Evolutionary conservation across 2,888 invertebrate species (phyloP), one percentile per base, ranked within the genome.

Genomic region (Caenorhabditis drosophilae): DNA sequence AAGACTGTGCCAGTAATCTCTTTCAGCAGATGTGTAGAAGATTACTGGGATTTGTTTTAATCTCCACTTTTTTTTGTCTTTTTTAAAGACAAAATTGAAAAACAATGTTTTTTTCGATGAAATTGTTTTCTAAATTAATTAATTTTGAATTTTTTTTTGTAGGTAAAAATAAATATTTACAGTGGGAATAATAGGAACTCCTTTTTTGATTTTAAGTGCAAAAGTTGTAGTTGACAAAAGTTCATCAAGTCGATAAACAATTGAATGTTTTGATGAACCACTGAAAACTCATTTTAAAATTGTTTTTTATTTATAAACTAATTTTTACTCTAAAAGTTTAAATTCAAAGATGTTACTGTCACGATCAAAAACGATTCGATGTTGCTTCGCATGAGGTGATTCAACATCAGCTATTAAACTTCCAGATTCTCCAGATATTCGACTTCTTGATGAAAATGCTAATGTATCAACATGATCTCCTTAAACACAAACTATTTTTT

Each of bases 11-110:
- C 76, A 76, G 52, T 74, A 73, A 36, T 76, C 67, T 18, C 76
- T 45, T 41, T 76, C 76, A 15, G 56, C 52, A 3, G 58, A 57
- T 40, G 67, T 67, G 12, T 60, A 54, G 40, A 76, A 76, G 26
- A 68, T 64, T 2, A 74, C 70, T 7, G 74, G 73, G 46, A 76
- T 49, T 56, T 74, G 64, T 40, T 71, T 71, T 27, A 82, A 50
- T 44, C 82, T 53, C 81, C 82, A 82, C 45, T 75, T 67, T 47
- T 77, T 72, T 35, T 79, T 73, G 60, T 82, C 74, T 46, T 76
- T 75, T 46, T 77, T 71, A 60, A 67, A 74, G 23, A 79, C 76
- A 54, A 80, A 81, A 56, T 82, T 82, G 56, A 82, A 76, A 54
- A 66, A 82, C 18, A 81, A 69, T 16, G 67, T 73, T 23, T 53